phyloP scores from a whole-genome alignment of 2,797 vertebrate genomes.

The Gastrophryne carolinensis region DNA sequence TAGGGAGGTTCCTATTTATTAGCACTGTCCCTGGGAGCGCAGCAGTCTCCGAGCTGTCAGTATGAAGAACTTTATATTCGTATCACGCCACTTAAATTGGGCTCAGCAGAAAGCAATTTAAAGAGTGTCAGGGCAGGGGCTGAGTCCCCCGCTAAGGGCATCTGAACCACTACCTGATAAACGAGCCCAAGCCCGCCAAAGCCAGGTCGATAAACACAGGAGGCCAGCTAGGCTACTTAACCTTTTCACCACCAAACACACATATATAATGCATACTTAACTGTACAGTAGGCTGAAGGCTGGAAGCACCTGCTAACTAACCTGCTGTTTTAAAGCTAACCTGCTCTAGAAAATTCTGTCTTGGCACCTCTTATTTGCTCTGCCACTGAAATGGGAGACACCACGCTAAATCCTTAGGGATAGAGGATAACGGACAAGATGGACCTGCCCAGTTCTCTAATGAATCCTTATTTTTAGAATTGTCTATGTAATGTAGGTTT shows the following conservation, averaged over 20 bases:
- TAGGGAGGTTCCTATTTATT: conserved; percentile 58
- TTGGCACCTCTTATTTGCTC: too few species aligned
- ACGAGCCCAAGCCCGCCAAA: conserved; percentile 50
- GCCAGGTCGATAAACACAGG: conserved; percentile 50
- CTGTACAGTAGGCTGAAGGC: not conserved
- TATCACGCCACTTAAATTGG: conserved; percentile 55
- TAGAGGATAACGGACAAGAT: too few species aligned
- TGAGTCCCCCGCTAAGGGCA: conserved; percentile 53
- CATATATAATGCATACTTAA: conserved; percentile 1
- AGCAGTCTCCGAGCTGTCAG: conserved; percentile 57
- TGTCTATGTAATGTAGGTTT: too few species aligned
- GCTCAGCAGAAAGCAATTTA: conserved; percentile 59
- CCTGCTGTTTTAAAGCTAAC: not conserved
- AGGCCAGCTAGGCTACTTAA: conserved; percentile 34
- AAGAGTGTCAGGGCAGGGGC: conserved; percentile 57
- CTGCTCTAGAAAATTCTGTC: too few species aligned
- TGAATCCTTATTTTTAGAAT: too few species aligned
- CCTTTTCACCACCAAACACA: not conserved
- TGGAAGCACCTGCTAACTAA: not conserved
- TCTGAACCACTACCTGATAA: conserved; percentile 54
- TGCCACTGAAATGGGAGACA: too few species aligned
- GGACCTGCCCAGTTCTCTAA: too few species aligned
- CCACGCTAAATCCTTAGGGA: too few species aligned
- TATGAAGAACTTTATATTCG: conserved; percentile 54
- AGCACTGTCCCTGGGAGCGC: conserved; percentile 54